These are phyloP conservation scores for Drosophila pachea DNA, from an alignment of 1,140 invertebrate genomes.

Conservation along the genomic window DNA sequence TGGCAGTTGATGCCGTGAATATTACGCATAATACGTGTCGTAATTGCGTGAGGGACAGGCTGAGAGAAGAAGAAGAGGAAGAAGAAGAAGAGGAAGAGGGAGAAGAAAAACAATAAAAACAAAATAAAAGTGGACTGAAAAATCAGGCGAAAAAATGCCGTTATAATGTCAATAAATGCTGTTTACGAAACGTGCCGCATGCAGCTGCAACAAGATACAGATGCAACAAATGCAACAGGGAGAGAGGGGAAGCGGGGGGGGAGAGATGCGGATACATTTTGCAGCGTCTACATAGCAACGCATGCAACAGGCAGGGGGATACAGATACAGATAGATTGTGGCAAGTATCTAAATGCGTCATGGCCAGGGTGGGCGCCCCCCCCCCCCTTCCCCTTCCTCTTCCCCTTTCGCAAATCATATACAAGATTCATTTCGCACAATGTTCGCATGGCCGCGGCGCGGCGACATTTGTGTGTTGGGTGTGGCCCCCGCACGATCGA, in stretches of 20 bases:
- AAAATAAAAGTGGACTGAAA: neutral
- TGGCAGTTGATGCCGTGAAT: constrained; percentile 69
- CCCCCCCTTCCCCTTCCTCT: no score
- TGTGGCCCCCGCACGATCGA: constrained; percentile 51
- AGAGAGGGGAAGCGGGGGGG: neutral
- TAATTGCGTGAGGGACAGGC: constrained; percentile 51
- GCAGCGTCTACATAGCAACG: neutral
- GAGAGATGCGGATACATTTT: neutral
- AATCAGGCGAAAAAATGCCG: constrained; percentile 18
- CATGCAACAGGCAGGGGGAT: neutral
- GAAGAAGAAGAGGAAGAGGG: no score
- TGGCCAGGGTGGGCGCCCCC: constrained; percentile 5
- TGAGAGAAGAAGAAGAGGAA: constrained; percentile 21
- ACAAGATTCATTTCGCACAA: constrained; percentile 20
- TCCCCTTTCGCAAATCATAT: constrained; percentile 9
- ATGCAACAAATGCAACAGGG: constrained; percentile 1
- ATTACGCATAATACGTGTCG: constrained; percentile 75
- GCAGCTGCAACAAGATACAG: neutral
- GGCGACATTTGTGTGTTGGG: constrained; percentile 53
- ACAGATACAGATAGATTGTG: no score
- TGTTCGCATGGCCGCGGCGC: constrained; percentile 18
- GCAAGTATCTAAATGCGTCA: neutral
- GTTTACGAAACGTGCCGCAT: constrained; percentile 68
- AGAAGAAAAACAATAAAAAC: constrained; percentile 2
- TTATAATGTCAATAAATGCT: constrained; percentile 71